These are phyloP conservation scores for Notolabrus celidotus DNA, from an alignment of 2,797 vertebrate genomes.

Conservation along the genomic window DNA sequence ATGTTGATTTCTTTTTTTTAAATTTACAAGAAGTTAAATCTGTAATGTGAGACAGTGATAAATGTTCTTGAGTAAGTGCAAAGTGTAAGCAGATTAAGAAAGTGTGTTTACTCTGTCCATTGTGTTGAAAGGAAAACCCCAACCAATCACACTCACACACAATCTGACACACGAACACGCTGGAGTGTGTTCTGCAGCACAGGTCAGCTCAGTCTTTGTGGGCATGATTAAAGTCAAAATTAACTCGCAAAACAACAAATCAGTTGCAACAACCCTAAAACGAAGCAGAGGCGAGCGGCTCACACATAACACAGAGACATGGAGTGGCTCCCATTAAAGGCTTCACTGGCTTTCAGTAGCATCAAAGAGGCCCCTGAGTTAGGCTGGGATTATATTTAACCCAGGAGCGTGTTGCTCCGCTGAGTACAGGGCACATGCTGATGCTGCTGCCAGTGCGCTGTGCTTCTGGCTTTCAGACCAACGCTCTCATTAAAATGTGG, in stretches of 20 bases:
- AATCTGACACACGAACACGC: not conserved
- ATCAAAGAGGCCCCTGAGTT: slow-evolving; percentile 83
- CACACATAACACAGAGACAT: slow-evolving; percentile 66
- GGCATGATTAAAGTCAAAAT: slow-evolving; percentile 71
- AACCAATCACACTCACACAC: not conserved
- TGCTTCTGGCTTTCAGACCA: slow-evolving; percentile 70
- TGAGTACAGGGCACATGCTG: slow-evolving; percentile 65
- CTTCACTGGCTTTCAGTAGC: slow-evolving; percentile 82
- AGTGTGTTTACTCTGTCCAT: slow-evolving; percentile 15
- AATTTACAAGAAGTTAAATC: slow-evolving; percentile 62
- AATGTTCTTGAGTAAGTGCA: slow-evolving; percentile 55
- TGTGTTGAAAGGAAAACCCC: not conserved
- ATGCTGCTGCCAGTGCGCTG: slow-evolving; percentile 60
- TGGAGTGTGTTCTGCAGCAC: slow-evolving; percentile 1
- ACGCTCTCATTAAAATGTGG: slow-evolving; percentile 73
- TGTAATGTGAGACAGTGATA: slow-evolving; percentile 65
- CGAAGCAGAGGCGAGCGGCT: slow-evolving; percentile 53
- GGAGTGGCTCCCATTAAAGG: slow-evolving; percentile 83
- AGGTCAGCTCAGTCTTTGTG: slow-evolving; percentile 46
- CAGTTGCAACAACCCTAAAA: slow-evolving; percentile 63
- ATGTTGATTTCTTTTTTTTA: slow-evolving; percentile 38
- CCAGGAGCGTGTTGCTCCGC: slow-evolving; percentile 64
- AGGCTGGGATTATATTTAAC: slow-evolving; percentile 84
- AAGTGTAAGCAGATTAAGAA: slow-evolving; percentile 54
- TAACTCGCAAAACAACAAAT: slow-evolving; percentile 74